Conservation (phyloP, 2,113 vertebrate species). For the Stomatorhinus ivindoensis region DNA sequence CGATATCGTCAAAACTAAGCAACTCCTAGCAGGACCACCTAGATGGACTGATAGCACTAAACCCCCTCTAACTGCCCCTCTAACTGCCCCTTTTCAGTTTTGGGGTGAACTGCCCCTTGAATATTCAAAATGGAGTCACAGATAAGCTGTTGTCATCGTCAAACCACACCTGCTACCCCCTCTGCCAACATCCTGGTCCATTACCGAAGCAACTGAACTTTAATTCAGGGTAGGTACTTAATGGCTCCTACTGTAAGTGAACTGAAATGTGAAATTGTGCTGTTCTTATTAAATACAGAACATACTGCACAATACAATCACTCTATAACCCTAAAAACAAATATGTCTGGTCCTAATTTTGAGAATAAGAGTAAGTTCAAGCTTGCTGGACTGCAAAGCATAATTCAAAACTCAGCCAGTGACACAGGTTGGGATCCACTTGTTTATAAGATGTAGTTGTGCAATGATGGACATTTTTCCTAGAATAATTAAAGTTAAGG, state of each 20-base stretch:
- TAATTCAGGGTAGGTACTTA: background rate
- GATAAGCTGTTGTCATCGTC: background rate
- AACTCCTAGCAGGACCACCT: background rate
- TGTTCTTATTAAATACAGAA: background rate
- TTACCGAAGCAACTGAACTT: background rate
- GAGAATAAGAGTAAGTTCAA: background rate
- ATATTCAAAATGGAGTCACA: background rate
- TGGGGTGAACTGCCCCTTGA: no score
- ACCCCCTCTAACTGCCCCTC: background rate
- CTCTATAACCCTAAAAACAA: background rate
- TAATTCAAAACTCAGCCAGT: background rate
- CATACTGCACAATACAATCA: background rate
- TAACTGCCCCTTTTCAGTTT: no score
- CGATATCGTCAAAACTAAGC: background rate
- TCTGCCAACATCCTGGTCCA: background rate
- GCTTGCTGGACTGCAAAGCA: background rate
- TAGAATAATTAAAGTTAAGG: background rate
- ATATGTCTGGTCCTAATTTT: background rate
- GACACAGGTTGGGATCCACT: background rate
- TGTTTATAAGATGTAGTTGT: background rate
- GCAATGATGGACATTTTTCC: background rate
- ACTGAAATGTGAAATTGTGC: background rate
- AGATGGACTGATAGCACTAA: background rate
- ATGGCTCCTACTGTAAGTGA: background rate
- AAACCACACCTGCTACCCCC: background rate